Evolutionary conservation across 2,888 invertebrate species (phyloP).

Genomic region (Ectropis crepuscularia): DNA sequence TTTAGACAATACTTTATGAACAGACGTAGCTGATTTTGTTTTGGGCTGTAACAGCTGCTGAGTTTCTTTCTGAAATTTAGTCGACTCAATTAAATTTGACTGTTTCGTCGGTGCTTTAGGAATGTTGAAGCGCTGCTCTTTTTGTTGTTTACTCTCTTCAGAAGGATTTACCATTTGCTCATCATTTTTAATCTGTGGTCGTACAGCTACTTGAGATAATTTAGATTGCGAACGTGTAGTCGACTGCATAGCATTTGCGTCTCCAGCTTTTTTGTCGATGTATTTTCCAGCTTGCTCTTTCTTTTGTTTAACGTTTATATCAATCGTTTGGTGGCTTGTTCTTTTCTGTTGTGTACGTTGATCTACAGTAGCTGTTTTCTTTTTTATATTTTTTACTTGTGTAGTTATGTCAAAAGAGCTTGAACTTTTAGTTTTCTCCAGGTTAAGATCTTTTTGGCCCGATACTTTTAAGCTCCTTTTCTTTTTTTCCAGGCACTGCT

Average conservation of each 20-base stretch:
- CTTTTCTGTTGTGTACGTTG: constrained; percentile 11
- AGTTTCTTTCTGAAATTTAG: not conserved
- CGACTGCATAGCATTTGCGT: constrained; percentile 27
- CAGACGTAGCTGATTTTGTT: not conserved
- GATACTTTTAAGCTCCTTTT: constrained; percentile 27
- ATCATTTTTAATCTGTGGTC: constrained; percentile 4
- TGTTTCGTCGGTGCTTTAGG: not conserved
- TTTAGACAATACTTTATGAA: constrained; percentile 3
- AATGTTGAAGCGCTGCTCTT: not conserved
- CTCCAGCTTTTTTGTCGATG: not conserved
- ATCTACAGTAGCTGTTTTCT: not conserved
- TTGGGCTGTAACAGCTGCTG: not conserved
- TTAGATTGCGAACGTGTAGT: constrained; percentile 5
- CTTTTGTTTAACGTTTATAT: constrained; percentile 8
- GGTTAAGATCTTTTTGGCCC: not conserved
- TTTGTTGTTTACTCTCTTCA: not conserved
- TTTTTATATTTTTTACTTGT: constrained; percentile 17
- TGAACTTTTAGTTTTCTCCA: constrained; percentile 8
- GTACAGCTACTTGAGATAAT: constrained; percentile 10
- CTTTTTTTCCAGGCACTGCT: constrained; percentile 50
- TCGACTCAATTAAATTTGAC: not conserved
- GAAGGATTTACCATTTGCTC: constrained; percentile 1
- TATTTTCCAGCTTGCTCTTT: constrained; percentile 15
- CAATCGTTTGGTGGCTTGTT: constrained; percentile 2
- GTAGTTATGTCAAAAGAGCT: constrained; percentile 8